Percentiles rank a stretch among this genome's conserved stretches.
Conservation (phyloP, 2,888 invertebrate species). For the Ypsolopha scabrella region DNA sequence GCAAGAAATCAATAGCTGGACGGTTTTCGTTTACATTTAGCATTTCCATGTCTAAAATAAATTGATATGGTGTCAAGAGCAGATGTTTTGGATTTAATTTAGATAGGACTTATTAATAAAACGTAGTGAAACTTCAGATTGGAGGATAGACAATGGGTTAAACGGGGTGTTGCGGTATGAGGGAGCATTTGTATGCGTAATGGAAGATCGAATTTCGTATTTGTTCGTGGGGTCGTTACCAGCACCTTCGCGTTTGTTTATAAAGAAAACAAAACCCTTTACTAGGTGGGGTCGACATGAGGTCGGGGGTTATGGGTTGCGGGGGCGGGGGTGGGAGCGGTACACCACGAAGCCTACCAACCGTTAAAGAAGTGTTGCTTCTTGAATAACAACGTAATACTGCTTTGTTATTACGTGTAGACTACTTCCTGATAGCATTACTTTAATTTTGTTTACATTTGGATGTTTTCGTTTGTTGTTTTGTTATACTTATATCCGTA, state of each 20-base stretch:
- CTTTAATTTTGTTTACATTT: too few relatives aligned
- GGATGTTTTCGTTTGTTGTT: too few relatives aligned
- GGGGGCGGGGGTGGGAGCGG: slow-evolving; percentile 9
- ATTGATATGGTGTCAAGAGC: background rate
- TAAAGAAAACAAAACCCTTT: slow-evolving; percentile 68
- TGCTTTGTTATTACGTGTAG: background rate
- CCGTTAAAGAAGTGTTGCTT: background rate
- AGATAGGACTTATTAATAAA: background rate
- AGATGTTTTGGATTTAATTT: slow-evolving; percentile 3
- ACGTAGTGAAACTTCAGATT: background rate
- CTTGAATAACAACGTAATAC: slow-evolving; percentile 3
- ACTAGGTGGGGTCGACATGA: slow-evolving; percentile 8
- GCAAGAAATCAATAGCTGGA: background rate
- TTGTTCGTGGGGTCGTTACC: slow-evolving; percentile 67
- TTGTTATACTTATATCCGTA: too few relatives aligned
- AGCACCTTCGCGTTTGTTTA: slow-evolving; percentile 64
- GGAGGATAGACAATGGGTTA: slow-evolving; percentile 3
- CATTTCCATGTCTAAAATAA: background rate
- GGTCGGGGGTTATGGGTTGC: slow-evolving; percentile 19
- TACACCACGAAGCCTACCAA: slow-evolving; percentile 3
- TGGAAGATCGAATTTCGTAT: slow-evolving; percentile 69
- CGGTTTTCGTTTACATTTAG: background rate
- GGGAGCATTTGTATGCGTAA: slow-evolving; percentile 64
- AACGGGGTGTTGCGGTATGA: slow-evolving; percentile 11
- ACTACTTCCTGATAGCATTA: background rate